Conservation (phyloP, 2,113 vertebrate species). For the Hemiprocne comata region DNA sequence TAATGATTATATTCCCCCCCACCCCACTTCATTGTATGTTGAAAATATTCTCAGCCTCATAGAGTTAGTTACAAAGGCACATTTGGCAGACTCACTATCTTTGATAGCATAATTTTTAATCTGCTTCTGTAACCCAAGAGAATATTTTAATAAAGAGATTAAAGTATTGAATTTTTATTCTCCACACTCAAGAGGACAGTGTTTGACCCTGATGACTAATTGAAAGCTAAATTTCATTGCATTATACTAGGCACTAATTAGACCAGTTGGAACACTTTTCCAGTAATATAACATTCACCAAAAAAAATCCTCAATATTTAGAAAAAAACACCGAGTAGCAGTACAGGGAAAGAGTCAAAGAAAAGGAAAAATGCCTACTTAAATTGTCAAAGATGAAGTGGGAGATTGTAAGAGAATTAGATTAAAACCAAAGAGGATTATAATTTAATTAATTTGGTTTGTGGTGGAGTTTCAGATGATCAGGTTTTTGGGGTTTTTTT, state of each 20-base stretch:
- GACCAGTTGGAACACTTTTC: slow-evolving; percentile 10
- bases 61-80: slow-evolving; percentile 18
- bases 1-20: not conserved
- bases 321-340: not conserved
- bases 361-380: not conserved
- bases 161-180: slow-evolving; percentile 50
- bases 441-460: slow-evolving; percentile 17
- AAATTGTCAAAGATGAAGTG: not conserved
- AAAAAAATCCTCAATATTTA: not conserved
- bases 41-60: slow-evolving; percentile 36
- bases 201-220: slow-evolving; percentile 39
- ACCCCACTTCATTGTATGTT: not conserved
- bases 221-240: slow-evolving; percentile 13
- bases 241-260: slow-evolving; percentile 17
- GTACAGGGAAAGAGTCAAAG: not conserved
- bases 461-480: not conserved
- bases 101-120: slow-evolving; percentile 57
- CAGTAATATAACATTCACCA: not conserved
- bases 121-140: slow-evolving; percentile 25
- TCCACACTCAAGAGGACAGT: not conserved
- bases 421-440: slow-evolving; percentile 38
- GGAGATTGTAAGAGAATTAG: not conserved
- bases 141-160: slow-evolving; percentile 67
- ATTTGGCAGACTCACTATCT: slow-evolving; percentile 22
- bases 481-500: not conserved